A percentile compares a stretch with the other conserved stretches of the same genome.
These are phyloP conservation scores for Gymnocypris eckloni DNA, from an alignment of 2,797 vertebrate genomes.

Conservation along the genomic window DNA sequence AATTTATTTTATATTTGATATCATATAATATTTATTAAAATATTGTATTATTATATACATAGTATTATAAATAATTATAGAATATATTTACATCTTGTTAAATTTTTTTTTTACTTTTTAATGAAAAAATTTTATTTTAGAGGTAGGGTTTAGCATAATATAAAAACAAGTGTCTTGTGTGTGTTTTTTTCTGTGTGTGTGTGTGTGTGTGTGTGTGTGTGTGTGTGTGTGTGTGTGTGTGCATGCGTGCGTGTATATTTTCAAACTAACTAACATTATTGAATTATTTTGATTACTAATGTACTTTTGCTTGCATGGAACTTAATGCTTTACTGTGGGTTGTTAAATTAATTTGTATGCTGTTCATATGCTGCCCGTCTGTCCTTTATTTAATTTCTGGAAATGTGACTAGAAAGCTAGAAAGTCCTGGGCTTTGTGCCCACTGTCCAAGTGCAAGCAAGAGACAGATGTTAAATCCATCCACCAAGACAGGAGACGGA, in stretches of 20 bases:
- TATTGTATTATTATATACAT: not conserved
- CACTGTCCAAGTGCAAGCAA: not conserved
- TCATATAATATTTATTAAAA: not conserved
- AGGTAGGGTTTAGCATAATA: not conserved
- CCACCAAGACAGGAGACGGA: constrained; percentile 11
- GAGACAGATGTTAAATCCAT: constrained; percentile 25
- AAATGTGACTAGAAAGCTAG: constrained; percentile 10
- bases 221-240: constrained; percentile 7
- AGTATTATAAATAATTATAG: too few species aligned
- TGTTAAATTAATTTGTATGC: not conserved
- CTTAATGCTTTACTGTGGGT: constrained; percentile 26
- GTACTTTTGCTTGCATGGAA: not conserved
- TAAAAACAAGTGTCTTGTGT: not conserved
- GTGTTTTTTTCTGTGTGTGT: not conserved
- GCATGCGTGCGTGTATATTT: too few species aligned
- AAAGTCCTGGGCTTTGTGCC: constrained; percentile 23
- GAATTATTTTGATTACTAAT: not conserved
- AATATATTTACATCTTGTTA: not conserved
- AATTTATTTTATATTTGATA: not conserved
- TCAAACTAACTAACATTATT: not conserved
- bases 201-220: constrained; percentile 6
- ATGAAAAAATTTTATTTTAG: not conserved
- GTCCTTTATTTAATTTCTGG: not conserved
- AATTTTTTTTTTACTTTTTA: not conserved
- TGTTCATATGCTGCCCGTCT: constrained; percentile 37